Conservation (phyloP, 2,888 invertebrate species). For the Belgica antarctica region DNA sequence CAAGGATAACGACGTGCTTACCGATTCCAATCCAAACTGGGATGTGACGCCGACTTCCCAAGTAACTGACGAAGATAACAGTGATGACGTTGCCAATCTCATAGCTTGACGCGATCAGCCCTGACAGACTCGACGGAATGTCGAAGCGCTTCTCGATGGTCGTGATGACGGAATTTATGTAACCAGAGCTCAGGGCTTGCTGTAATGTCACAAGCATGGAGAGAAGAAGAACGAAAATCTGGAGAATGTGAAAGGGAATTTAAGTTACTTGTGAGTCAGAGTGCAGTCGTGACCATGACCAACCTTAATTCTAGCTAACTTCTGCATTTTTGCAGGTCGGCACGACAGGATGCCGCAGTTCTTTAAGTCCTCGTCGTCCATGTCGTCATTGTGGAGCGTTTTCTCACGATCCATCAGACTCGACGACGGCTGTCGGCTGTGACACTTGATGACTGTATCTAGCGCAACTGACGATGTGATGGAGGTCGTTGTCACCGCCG, state of each 20-base stretch:
- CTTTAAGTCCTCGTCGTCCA: constrained; percentile 66
- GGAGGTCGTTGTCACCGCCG: constrained; percentile 47
- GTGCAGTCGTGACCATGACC: no score
- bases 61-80: constrained; percentile 92
- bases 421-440: constrained; percentile 77
- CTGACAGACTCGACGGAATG: constrained; percentile 89
- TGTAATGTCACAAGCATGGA: constrained; percentile 87
- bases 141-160: constrained; percentile 95
- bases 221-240: constrained; percentile 85
- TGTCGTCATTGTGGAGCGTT: constrained; percentile 53
- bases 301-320: constrained; percentile 86
- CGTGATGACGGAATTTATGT: constrained; percentile 93
- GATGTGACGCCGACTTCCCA: constrained; percentile 87
- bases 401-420: constrained; percentile 64
- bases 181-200: constrained; percentile 86
- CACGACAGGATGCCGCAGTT: constrained; percentile 87
- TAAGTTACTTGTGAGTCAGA: not conserved
- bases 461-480: constrained; percentile 51
- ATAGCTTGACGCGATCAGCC: constrained; percentile 89
- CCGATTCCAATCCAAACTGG: constrained; percentile 94
- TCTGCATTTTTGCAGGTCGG: constrained; percentile 80
- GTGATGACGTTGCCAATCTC: constrained; percentile 95
- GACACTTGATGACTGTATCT: constrained; percentile 63
- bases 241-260: constrained; percentile 50
- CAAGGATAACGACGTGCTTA: constrained; percentile 54